These are phyloP conservation scores for Todus mexicanus DNA, from an alignment of 2,797 vertebrate species.

Conservation along the genomic window DNA sequence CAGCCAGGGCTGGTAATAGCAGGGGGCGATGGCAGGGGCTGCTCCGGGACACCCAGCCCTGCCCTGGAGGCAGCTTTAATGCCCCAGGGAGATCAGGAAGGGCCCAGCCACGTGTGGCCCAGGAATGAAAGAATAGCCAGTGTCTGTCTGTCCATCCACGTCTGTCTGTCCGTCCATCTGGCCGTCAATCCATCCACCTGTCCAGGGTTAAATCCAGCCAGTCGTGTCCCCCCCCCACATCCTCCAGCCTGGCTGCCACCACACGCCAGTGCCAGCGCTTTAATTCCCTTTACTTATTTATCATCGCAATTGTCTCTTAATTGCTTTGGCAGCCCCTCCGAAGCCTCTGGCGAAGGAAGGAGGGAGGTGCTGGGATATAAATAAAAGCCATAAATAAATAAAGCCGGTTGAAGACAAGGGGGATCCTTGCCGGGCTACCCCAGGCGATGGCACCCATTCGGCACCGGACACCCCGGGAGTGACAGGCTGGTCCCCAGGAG, in stretches of 20 bases:
- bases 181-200: not conserved
- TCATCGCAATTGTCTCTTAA: slow-evolving; percentile 43
- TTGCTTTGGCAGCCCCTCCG: slow-evolving; percentile 22
- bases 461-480: rapidly evolving
- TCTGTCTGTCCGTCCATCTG: not conserved
- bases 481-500: not conserved
- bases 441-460: not conserved
- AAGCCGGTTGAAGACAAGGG: not conserved
- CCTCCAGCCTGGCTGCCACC: not conserved
- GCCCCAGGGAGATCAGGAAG: not conserved
- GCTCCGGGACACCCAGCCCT: not conserved
- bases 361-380: not conserved
- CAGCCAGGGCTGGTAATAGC: rapidly evolving
- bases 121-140: not conserved
- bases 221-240: rapidly evolving
- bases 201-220: not conserved
- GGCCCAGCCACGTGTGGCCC: rapidly evolving
- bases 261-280: not conserved
- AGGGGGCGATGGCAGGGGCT: not conserved
- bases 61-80: not conserved
- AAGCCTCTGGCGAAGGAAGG: not conserved
- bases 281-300: slow-evolving; percentile 53
- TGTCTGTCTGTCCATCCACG: not conserved
- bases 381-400: not conserved
- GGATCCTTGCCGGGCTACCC: not conserved